Evolutionary conservation across 2,888 invertebrate species (phyloP).

Genomic region (Oscheius sp.): DNA sequence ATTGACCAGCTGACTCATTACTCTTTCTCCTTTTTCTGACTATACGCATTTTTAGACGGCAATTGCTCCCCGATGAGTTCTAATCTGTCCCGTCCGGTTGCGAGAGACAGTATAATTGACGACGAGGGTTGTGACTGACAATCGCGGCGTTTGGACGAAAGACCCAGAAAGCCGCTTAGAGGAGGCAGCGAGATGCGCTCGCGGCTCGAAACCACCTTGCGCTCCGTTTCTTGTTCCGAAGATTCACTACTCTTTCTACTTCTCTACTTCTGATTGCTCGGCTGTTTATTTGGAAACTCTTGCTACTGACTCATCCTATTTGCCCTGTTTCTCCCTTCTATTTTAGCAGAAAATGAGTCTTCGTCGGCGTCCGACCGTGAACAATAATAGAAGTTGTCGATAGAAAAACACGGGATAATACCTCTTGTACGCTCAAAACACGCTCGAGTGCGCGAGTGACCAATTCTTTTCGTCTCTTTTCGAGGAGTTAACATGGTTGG

Average conservation of each 20-base stretch:
- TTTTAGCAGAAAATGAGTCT: neutral
- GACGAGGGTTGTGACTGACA: slow-evolving; percentile 5
- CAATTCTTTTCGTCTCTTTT: neutral
- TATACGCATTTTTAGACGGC: neutral
- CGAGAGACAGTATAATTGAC: slow-evolving; percentile 24
- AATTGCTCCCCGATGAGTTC: slow-evolving; percentile 14
- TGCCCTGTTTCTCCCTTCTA: neutral
- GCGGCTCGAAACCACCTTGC: slow-evolving; percentile 17
- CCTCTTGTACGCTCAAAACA: slow-evolving; percentile 30
- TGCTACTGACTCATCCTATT: neutral
- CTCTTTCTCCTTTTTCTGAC: neutral
- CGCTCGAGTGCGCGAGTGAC: slow-evolving; percentile 17
- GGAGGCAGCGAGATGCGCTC: slow-evolving; percentile 23
- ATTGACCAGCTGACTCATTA: neutral
- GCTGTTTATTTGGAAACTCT: neutral
- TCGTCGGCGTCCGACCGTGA: slow-evolving; percentile 3
- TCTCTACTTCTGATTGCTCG: neutral
- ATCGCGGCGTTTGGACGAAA: slow-evolving; percentile 18
- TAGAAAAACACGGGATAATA: slow-evolving; percentile 34
- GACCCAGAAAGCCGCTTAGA: slow-evolving; percentile 33
- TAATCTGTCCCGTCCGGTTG: slow-evolving; percentile 24
- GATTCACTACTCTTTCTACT: neutral
- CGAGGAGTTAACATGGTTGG: neutral
- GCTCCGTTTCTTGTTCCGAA: neutral
- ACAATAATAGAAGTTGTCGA: slow-evolving; percentile 28